phyloP scores from a whole-genome alignment of 2,797 vertebrate species.

The Dendrocincla tyrannina region DNA sequence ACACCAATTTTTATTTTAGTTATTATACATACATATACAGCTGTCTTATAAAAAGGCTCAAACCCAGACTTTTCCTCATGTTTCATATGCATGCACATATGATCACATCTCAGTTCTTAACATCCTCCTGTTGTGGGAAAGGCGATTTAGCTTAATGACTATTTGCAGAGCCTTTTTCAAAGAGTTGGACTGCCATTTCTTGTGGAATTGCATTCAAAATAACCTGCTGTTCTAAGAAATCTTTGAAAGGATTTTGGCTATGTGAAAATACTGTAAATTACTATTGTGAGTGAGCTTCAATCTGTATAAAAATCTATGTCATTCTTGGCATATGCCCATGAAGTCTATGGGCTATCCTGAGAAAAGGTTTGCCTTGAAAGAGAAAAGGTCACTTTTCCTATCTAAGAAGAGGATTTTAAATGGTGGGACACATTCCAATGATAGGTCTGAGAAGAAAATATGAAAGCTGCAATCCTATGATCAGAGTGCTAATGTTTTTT shows the following conservation, averaged over 20 bases:
- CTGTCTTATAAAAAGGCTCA: not conserved
- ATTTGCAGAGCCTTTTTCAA: not conserved
- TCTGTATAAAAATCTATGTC: not conserved
- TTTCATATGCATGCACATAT: not conserved
- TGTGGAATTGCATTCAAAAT: not conserved
- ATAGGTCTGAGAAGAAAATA: not conserved
- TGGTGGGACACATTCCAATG: conserved; percentile 9
- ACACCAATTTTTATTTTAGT: not conserved
- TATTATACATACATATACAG: not conserved
- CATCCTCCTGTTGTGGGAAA: not conserved
- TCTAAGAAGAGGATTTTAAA: not conserved
- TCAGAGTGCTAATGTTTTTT: conserved; percentile 27
- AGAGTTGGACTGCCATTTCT: not conserved
- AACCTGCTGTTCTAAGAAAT: not conserved
- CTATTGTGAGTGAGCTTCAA: not conserved
- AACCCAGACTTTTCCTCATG: not conserved
- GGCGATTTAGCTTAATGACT: not conserved
- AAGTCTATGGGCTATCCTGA: not conserved
- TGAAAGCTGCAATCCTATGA: not conserved
- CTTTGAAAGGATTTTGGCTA: not conserved
- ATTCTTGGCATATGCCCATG: not conserved
- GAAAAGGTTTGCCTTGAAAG: conserved; percentile 3
- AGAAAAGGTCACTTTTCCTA: not conserved
- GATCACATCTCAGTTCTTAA: not conserved
- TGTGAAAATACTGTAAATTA: not conserved